Percentiles rank a stretch among this genome's conserved stretches.
Conservation (phyloP, 2,888 invertebrate species). For the Quadriops clusia region DNA sequence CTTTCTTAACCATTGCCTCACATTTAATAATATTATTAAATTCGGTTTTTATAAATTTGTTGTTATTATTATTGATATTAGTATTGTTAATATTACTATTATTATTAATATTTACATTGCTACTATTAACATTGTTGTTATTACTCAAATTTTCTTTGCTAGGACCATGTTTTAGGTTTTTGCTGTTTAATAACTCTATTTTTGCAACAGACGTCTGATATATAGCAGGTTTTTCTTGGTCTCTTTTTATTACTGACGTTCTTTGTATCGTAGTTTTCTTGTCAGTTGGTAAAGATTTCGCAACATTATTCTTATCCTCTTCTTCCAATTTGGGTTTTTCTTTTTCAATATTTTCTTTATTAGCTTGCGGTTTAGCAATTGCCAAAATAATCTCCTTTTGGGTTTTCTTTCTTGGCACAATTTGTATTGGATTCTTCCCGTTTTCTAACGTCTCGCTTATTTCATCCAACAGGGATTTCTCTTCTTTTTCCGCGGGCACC, state of each 20-base stretch:
- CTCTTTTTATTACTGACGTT: slow-evolving; percentile 53
- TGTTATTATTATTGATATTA: no score
- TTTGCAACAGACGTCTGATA: slow-evolving; percentile 37
- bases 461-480: slow-evolving; percentile 60
- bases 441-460: slow-evolving; percentile 63
- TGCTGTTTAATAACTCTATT: slow-evolving; percentile 30
- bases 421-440: slow-evolving; percentile 42
- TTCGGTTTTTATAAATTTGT: no score
- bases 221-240: slow-evolving; percentile 54
- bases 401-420: slow-evolving; percentile 27
- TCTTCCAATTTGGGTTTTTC: no score
- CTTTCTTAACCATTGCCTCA: no score
- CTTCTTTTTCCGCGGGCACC: slow-evolving; percentile 34
- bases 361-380: slow-evolving; percentile 18
- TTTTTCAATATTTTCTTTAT: slow-evolving; percentile 36
- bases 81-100: no score
- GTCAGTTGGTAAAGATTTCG: slow-evolving; percentile 21
- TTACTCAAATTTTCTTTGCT: slow-evolving; percentile 17
- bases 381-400: slow-evolving; percentile 26
- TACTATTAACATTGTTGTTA: no score
- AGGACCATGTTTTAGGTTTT: slow-evolving; percentile 23
- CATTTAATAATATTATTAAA: no score
- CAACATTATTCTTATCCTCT: no score
- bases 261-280: slow-evolving; percentile 36
- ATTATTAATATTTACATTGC: no score